Evolutionary conservation across 2,797 vertebrate genomes (phyloP), one percentile per base, ranked within the genome.

Genomic region (Sparidentex hasta): DNA sequence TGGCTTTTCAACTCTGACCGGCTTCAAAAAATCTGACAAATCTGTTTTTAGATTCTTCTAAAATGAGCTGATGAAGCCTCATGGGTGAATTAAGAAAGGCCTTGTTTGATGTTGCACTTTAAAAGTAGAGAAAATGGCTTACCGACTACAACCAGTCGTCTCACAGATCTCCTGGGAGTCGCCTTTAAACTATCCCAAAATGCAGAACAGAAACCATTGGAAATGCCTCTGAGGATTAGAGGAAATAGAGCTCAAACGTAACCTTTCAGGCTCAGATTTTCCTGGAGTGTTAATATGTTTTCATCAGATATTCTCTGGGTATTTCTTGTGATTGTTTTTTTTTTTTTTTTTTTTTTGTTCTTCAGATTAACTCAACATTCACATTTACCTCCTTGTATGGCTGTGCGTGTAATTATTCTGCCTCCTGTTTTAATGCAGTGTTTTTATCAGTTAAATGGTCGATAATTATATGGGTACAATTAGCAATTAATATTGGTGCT

Each of bases 311-410:
- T 13, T 23, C 29, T 23, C n/a, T 25, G 54, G 11, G 18, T 63
- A 14, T 67, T 43, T 67, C 14, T 59, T 74, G 0, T 55, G 48
- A 62, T 68, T 52, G 11, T 33, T 55, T 21, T 80, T n/a, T n/a
- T n/a, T 33, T 55, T 21, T 80, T n/a, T n/a, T n/a, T n/a, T 33
- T 55, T 21, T 80, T 50, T 47, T 69, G 1, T 46, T 14, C 7
- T 18, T 33, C n/a, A 14, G 43, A 52, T 57, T 47, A 23, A 43
- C 8, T 52, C 16, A 48, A 3, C 23, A 50, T 43, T 11, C 12
- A 27, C 21, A 11, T n/a, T 25, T 33, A 0, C 18, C 17, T 29
- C 16, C 9, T 23, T 63, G 25, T n/a, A 64, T 58, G 47, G 16
- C 41, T n/a, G 11, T 11, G 3, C 0, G 0, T 64, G n/a, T 70